Conservation (phyloP, 2,113 vertebrate genomes). For the Isurus oxyrinchus region DNA sequence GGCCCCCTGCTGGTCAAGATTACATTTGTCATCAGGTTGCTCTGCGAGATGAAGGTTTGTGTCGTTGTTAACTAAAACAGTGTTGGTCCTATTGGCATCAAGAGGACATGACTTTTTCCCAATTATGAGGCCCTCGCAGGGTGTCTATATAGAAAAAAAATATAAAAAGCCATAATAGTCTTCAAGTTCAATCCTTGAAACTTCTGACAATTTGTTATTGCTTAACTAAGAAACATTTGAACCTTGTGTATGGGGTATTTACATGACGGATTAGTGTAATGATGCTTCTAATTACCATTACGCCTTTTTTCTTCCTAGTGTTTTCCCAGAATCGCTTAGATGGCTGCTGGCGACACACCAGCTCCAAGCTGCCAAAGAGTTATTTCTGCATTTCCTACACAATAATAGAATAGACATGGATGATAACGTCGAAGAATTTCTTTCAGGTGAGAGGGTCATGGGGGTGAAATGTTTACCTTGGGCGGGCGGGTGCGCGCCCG, state of each 20-base stretch:
- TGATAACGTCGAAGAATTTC: constrained; percentile 72
- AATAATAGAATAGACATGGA: constrained; percentile 73
- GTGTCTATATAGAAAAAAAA: neutral
- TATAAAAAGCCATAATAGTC: neutral
- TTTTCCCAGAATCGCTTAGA: constrained; percentile 91
- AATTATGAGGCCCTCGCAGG: neutral
- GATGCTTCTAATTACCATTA: neutral
- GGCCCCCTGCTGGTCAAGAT: neutral
- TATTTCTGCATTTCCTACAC: constrained; percentile 75
- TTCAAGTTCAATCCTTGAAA: neutral
- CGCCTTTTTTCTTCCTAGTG: constrained; percentile 54
- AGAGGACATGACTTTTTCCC: neutral
- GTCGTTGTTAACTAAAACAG: neutral
- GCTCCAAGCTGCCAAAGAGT: constrained; percentile 76
- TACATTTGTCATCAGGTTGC: neutral
- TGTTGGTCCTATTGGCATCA: neutral
- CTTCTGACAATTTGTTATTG: neutral
- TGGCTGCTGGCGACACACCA: constrained; percentile 95
- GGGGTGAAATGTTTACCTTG: too few relatives aligned
- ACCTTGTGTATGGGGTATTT: neutral
- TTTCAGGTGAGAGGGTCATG: constrained; percentile 65
- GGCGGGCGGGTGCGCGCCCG: too few relatives aligned
- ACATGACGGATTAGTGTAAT: neutral
- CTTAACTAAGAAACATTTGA: neutral
- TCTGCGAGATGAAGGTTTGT: neutral